Conservation (phyloP, 2,113 vertebrate species). For the Psilopsiagon aymara region DNA sequence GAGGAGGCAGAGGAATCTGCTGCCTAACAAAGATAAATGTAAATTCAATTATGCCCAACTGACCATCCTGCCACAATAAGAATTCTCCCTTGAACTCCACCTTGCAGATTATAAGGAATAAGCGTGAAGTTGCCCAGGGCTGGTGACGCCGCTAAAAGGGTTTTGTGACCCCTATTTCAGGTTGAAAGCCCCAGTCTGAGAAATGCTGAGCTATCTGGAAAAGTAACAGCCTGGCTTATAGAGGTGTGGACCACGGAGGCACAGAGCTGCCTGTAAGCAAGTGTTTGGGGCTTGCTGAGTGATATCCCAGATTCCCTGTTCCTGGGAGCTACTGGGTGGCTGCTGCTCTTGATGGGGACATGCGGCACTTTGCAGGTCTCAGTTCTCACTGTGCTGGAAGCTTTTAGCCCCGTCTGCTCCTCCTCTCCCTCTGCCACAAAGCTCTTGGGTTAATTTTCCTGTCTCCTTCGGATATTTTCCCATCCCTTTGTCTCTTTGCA, state of each 20-base stretch:
- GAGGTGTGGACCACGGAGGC: neutral
- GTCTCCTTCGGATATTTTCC: neutral
- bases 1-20: neutral
- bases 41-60: neutral
- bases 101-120: neutral
- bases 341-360: too few species aligned
- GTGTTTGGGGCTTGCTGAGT: neutral
- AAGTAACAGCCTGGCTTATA: neutral
- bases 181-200: neutral
- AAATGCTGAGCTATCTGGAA: slow-evolving; percentile 29
- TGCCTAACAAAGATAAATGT: slow-evolving; percentile 1
- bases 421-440: neutral
- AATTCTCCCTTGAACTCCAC: neutral
- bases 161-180: slow-evolving; percentile 13
- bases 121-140: neutral
- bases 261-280: neutral
- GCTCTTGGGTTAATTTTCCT: neutral
- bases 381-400: fast-evolving
- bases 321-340: neutral
- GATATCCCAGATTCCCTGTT: neutral
- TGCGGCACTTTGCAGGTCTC: neutral
- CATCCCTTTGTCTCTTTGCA: neutral
- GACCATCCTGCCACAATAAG: neutral
- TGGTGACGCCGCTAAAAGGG: neutral
- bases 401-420: neutral